phyloP scores from a whole-genome alignment of 2,113 vertebrate species.

The Origma solitaria region DNA sequence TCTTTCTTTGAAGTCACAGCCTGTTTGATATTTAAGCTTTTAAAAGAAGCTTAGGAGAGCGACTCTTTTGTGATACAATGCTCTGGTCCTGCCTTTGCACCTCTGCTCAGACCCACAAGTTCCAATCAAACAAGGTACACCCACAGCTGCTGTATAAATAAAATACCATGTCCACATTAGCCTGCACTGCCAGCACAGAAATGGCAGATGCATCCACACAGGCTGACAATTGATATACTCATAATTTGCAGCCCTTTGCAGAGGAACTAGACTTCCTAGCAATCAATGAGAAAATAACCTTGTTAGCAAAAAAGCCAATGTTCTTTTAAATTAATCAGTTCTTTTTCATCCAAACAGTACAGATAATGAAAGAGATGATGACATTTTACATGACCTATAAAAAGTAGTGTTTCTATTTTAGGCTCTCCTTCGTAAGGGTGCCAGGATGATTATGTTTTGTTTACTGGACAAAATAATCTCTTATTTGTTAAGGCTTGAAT shows the following conservation, averaged over 20 bases:
- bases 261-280: neutral
- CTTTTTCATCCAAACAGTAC: conserved; percentile 52
- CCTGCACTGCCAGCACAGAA: neutral
- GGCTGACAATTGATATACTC: conserved; percentile 15
- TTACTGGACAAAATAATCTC: conserved; percentile 58
- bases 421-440: conserved; percentile 19
- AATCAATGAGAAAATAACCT: conserved; percentile 33
- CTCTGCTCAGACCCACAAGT: neutral
- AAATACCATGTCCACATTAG: neutral
- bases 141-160: neutral
- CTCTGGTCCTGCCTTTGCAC: neutral
- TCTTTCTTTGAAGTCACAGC: neutral
- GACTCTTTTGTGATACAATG: accelerated
- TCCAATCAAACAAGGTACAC: neutral
- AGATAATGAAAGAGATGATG: conserved; percentile 47
- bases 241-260: neutral
- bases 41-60: neutral
- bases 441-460: conserved; percentile 56
- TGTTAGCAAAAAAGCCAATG: conserved; percentile 30
- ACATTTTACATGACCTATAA: conserved; percentile 50
- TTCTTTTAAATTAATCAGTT: conserved; percentile 55
- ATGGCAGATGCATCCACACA: neutral
- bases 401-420: conserved; percentile 46
- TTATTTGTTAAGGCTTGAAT: conserved; percentile 47
- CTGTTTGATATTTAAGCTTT: neutral